These are phyloP conservation scores for Telmatherina bonti DNA, from an alignment of 2,797 vertebrate species.

Conservation along the genomic window DNA sequence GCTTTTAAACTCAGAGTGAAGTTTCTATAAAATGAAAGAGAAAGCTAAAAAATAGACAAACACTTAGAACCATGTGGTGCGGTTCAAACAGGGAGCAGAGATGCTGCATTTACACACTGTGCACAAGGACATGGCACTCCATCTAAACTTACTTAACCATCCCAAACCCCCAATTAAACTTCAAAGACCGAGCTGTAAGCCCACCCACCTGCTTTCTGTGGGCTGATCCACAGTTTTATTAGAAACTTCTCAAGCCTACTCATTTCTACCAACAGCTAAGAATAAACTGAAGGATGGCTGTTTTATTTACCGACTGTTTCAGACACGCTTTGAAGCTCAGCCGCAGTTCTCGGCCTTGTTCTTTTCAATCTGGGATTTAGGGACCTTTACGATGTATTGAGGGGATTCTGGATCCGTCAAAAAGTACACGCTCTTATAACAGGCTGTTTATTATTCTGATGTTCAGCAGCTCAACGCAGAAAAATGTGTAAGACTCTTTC, in stretches of 20 bases:
- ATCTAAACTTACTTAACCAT: slow-evolving; percentile 17
- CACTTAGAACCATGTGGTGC: neutral
- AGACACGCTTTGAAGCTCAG: slow-evolving; percentile 27
- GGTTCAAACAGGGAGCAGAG: slow-evolving; percentile 3
- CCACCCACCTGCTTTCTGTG: slow-evolving; percentile 12
- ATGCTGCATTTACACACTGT: slow-evolving; percentile 3
- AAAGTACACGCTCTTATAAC: neutral
- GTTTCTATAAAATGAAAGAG: neutral
- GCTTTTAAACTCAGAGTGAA: no score
- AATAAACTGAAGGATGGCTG: slow-evolving; percentile 20
- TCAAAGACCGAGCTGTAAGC: slow-evolving; percentile 23
- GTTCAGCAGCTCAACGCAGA: rapidly evolving
- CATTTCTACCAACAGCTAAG: slow-evolving; percentile 3
- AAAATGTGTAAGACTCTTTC: neutral
- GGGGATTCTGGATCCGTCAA: neutral
- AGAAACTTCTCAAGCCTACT: slow-evolving; percentile 9
- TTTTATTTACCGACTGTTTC: slow-evolving; percentile 15
- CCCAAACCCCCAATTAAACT: slow-evolving; percentile 13
- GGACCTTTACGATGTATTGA: neutral
- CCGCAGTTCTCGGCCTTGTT: neutral
- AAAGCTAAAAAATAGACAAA: neutral
- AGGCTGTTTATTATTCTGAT: neutral
- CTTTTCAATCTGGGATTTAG: slow-evolving; percentile 7
- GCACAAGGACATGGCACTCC: no score
- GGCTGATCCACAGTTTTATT: slow-evolving; percentile 13